These are phyloP conservation scores for Microdon myrmicae DNA, from an alignment of 2,888 invertebrate species.

Conservation along the genomic window DNA sequence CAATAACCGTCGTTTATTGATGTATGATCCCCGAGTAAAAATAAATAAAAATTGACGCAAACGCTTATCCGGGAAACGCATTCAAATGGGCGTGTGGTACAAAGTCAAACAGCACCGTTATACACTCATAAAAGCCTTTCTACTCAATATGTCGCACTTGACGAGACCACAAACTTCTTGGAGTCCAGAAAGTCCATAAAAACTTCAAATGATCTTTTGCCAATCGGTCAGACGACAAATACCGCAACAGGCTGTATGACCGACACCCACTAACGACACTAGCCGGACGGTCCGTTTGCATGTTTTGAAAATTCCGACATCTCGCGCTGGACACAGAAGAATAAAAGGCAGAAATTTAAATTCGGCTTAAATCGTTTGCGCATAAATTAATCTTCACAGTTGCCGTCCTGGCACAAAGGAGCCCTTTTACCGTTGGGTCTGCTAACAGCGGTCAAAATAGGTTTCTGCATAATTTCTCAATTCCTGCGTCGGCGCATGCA, in stretches of 20 bases:
- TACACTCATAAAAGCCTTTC: slow-evolving; percentile 31
- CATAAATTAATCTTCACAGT: slow-evolving; percentile 27
- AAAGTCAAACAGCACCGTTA: slow-evolving; percentile 33
- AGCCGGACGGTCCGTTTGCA: slow-evolving; percentile 3
- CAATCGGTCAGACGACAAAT: no score
- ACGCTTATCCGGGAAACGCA: slow-evolving; percentile 27
- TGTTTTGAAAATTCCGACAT: slow-evolving; percentile 28
- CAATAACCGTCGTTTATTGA: no score
- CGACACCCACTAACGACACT: slow-evolving; percentile 30
- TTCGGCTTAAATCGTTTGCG: slow-evolving; percentile 19
- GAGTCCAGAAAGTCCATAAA: slow-evolving; percentile 20
- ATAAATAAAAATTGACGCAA: slow-evolving; percentile 10
- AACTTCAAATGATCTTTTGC: slow-evolving; percentile 40
- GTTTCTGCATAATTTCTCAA: slow-evolving; percentile 37
- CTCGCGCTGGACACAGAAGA: no score
- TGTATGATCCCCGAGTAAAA: no score
- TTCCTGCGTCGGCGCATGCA: slow-evolving; percentile 12
- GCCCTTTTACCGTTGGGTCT: slow-evolving; percentile 29
- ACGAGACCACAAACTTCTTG: slow-evolving; percentile 24
- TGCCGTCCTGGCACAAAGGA: slow-evolving; percentile 33
- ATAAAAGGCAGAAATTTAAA: slow-evolving; percentile 4
- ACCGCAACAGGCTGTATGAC: slow-evolving; percentile 34
- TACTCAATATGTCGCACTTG: slow-evolving; percentile 27
- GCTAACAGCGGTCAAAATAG: slow-evolving; percentile 13
- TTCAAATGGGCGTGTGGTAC: slow-evolving; percentile 26